Evolutionary conservation across 2,888 invertebrate genomes (phyloP), one percentile per base, ranked within the genome.

Genomic region (Flabesymbios commensalis): DNA sequence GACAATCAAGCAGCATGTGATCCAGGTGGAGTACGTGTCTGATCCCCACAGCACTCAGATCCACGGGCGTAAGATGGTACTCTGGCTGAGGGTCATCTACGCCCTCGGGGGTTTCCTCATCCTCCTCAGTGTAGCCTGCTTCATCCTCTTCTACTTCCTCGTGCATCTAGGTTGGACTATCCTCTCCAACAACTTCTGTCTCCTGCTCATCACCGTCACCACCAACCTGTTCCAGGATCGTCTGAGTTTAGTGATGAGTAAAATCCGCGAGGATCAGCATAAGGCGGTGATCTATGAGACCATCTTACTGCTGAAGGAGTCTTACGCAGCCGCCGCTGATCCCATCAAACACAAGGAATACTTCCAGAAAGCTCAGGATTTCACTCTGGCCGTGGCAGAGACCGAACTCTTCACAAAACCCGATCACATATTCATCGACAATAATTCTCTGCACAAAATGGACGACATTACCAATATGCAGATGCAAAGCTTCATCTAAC

Each of bases 131-230:
- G n/a, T 29, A 2, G 53, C 36, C 43, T 48, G 32, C 48, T 31
- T 60, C 29, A 5, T 47, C 36, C 41, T 55, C 55, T 52, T 28
- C 28, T 55, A 33, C 31, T 24, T 55, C 24, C 29, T 14, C 14
- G 48, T 42, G 3, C 55, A 60, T 28, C 49, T 60, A 5, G 51
- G 51, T 29, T 61, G 61, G 61, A 61, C 61, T 14, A 31, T 61
- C 24, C 53, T 61, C 26, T 41, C 51, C 56, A 61, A 61, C 51
- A 45, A 61, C 32, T 52, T 59, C 43, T 28, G 17, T 28, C 48
- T 56, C 2, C 24, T 57, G 29, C n/a, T 43, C 42, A 57, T 56
- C 26, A 32, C 51, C 5, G 43, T 41, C 24, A 19, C 24, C 4
- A n/a, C 45, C 19, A 36, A 32, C n/a, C 49, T 43, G 3, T 22